A percentile compares a stretch with the other conserved stretches of the same genome.
Conservation (phyloP, 1,140 invertebrate species). For the Euglossa dilemma region DNA sequence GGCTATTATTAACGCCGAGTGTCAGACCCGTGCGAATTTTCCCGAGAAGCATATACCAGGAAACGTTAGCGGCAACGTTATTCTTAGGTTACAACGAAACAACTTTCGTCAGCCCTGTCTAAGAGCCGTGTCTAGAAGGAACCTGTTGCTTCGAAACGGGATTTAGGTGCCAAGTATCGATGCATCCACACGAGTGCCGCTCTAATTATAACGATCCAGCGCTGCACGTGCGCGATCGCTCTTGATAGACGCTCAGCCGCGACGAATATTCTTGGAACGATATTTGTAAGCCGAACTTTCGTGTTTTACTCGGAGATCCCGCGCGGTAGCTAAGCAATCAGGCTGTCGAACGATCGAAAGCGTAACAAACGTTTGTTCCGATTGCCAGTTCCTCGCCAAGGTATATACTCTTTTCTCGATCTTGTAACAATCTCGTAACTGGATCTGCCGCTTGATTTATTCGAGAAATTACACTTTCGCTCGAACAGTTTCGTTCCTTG, state of each 20-base stretch:
- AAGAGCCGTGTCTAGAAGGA: conserved; percentile 27
- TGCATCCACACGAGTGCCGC: neutral
- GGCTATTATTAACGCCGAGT: neutral
- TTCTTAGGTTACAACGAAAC: conserved; percentile 41
- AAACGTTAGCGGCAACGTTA: conserved; percentile 26
- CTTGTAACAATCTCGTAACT: too few species aligned
- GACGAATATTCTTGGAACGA: conserved; percentile 34
- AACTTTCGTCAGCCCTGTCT: conserved; percentile 20
- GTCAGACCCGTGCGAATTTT: neutral
- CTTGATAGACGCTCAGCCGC: neutral
- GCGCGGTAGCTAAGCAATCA: neutral
- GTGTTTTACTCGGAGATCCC: neutral
- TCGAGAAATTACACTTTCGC: too few species aligned
- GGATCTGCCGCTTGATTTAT: too few species aligned
- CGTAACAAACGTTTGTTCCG: neutral
- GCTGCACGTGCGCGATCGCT: neutral
- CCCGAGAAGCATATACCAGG: neutral
- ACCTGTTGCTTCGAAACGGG: conserved; percentile 57
- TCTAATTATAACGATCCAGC: conserved; percentile 45
- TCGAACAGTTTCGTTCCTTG: too few species aligned
- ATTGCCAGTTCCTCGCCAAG: neutral
- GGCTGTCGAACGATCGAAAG: neutral
- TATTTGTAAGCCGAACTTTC: conserved; percentile 4
- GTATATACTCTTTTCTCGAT: too few species aligned
- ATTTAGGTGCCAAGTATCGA: conserved; percentile 23